These are phyloP conservation scores for Lochmaea crataegi DNA, from an alignment of 2,888 invertebrate species.

Conservation along the genomic window DNA sequence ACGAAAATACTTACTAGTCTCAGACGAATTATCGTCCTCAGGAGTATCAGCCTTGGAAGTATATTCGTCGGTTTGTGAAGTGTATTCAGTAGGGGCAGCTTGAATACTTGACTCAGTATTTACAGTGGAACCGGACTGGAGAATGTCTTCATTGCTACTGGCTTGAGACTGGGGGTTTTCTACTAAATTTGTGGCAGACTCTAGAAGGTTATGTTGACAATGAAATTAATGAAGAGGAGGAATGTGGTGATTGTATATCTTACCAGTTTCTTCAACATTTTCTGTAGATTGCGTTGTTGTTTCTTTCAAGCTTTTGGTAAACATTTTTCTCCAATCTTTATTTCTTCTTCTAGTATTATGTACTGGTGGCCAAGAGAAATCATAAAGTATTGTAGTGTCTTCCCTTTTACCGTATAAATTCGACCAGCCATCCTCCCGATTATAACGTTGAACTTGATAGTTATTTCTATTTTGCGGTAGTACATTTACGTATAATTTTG, in stretches of 20 bases:
- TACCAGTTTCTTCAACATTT: constrained; percentile 6
- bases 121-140: background rate
- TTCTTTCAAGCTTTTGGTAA: background rate
- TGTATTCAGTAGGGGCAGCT: background rate
- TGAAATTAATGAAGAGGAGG: background rate
- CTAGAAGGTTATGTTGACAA: too few species aligned
- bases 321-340: constrained; percentile 2
- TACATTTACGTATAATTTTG: constrained; percentile 45
- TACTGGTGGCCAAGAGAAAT: constrained; percentile 9
- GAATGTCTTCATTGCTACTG: background rate
- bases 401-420: too few species aligned
- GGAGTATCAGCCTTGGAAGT: background rate
- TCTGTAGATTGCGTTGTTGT: background rate
- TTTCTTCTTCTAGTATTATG: constrained; percentile 1
- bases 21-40: too few species aligned
- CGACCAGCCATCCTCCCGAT: background rate
- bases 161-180: background rate
- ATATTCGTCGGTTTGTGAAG: background rate
- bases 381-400: background rate
- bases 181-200: background rate
- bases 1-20: too few species aligned
- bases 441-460: background rate
- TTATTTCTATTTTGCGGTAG: background rate
- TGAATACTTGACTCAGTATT: background rate
- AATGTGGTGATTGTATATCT: background rate